A percentile compares a stretch with the other conserved stretches of the same genome.
phyloP scores from a whole-genome alignment of 2,797 vertebrate species.

The Lepus oiostolus region DNA sequence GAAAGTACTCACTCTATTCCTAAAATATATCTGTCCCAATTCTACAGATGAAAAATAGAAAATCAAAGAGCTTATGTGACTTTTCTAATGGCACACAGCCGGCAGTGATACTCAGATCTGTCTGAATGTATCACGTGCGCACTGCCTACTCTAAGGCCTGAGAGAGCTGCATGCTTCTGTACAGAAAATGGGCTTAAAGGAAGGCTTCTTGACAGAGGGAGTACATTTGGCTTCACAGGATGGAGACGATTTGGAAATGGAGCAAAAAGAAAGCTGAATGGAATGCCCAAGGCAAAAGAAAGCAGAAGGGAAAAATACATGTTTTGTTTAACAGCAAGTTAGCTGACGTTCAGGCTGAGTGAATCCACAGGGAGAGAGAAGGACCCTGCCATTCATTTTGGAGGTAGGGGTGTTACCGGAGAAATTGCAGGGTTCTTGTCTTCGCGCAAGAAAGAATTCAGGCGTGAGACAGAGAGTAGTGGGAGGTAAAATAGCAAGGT shows the following conservation, averaged over 20 bases:
- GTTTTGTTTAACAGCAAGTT: neutral
- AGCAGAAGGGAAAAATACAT: neutral
- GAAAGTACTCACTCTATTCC: neutral
- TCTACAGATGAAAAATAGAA: neutral
- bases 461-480: too few relatives aligned
- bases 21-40: neutral
- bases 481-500: too few relatives aligned
- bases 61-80: neutral
- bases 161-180: neutral
- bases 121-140: neutral
- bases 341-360: neutral
- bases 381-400: too few relatives aligned
- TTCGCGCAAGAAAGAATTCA: too few relatives aligned
- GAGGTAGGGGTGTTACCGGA: too few relatives aligned
- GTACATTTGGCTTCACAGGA: neutral
- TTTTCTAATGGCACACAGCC: neutral
- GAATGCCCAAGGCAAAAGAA: neutral
- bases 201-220: neutral
- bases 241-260: neutral
- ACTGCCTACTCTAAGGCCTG: neutral
- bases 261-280: neutral
- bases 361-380: neutral
- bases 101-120: neutral
- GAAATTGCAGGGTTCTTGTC: too few relatives aligned
- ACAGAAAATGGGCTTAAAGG: neutral